Evolutionary conservation across 2,113 vertebrate genomes (phyloP), one percentile per base, ranked within the genome.

Genomic region (Damaliscus lunatus): DNA sequence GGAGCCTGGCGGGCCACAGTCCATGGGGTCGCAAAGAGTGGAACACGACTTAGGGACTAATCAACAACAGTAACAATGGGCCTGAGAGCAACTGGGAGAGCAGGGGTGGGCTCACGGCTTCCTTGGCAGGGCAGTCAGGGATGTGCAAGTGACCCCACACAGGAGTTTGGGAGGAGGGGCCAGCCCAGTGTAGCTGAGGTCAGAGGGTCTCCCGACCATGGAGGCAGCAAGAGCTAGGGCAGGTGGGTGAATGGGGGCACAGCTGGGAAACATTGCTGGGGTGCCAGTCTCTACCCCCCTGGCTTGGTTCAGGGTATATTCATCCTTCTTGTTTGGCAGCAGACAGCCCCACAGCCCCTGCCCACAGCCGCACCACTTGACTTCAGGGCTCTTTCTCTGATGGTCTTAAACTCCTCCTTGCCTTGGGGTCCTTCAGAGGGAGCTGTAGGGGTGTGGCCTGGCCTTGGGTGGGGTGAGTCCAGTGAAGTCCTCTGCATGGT

Each of bases 181-280:
- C 33, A 23, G 64, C 15, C 50, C 46, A 6, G 55, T 0, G 0
- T 19, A 1, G 2, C 1, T 6, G 53, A 16, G 17, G 21, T 3
- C 14, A 6, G 43, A 74, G 31, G 10, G 55, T 36, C 11, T 29
- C 31, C 77, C 3, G 4, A 15, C 17, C 8, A 6, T 4, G 57
- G 55, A 74, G 25, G 25, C 31, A 23, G 50, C 5, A 4, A 43
- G 86, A 40, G 2, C 46, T 0, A 6, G 48, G 60, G 62, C 11
- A 1, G 7, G 19, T 3, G 10, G 16, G 53, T 0, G 0, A 46
- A 4, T 0, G 11, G 33, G 3, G 55, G 29, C 9, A 3, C 15
- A 7, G 1, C 29, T 16, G 6, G 7, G 2, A 15, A 43, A 9
- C 6, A 2, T 1, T 8, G 71, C 27, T 0, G 13, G 21, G 4